Evolutionary conservation across 2,113 vertebrate species (phyloP), one percentile per base, ranked within the genome.

Genomic region (Gallinago paraguaiae): DNA sequence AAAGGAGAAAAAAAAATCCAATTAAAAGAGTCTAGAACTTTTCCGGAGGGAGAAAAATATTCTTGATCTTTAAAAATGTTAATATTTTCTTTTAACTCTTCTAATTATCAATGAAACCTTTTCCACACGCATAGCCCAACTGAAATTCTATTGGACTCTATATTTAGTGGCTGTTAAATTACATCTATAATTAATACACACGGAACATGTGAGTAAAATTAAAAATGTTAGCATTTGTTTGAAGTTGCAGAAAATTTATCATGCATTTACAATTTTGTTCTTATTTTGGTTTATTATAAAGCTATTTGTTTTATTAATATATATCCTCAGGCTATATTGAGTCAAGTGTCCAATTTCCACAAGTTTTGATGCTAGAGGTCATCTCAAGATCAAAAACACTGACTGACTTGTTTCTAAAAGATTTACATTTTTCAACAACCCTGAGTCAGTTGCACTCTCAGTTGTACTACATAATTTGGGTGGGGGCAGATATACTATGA

Each of bases 181-280:
- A 74, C 37, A 74, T 74, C 59, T 82, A 25, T 89, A 87, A 93
- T 82, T 79, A 94, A 91, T 70, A 93, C 11, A 50, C 19, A 79
- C 3, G 54, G 50, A 77, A 89, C 94, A 85, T 59, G 22, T 85
- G n/a, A 91, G 48, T 72, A 90, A 61, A 41, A 94, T 88, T 76
- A 6, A 80, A 89, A 85, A 89, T 72, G 28, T 85, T 67, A 79
- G 31, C 31, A 65, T 88, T 91, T 85, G 8, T 93, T 93, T 93
- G 56, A 94, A 90, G 59, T 70, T 30, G 37, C 12, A 90, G 76
- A 69, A 95, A 85, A 82, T 31, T 61, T 93, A 82, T 51, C 23
- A 80, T 33, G 20, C 37, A 54, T 90, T 94, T 90, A 46, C 84
- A 87, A 82, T 85, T 70, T 50, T 8, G 30, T 77, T 90, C 41